phyloP scores from a whole-genome alignment of 2,888 invertebrate genomes.

The Phyto melanocephala region DNA sequence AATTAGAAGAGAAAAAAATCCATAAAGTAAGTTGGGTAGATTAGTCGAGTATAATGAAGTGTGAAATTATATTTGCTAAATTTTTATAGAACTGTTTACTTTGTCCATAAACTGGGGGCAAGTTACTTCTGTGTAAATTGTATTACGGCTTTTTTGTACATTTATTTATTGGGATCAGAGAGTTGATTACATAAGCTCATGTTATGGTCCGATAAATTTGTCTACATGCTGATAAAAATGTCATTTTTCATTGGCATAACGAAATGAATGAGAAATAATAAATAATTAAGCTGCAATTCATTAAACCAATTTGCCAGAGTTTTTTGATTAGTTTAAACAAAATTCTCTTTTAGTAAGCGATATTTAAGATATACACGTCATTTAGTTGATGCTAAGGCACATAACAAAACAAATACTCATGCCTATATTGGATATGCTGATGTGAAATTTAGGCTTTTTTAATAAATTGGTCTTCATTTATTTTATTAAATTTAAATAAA shows the following conservation, averaged over 20 bases:
- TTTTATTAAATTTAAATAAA: no score
- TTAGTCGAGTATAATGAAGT: slow-evolving; percentile 64
- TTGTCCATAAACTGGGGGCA: slow-evolving; percentile 19
- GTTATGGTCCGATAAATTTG: slow-evolving; percentile 60
- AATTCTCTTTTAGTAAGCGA: no score
- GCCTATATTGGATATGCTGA: no score
- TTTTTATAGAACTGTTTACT: slow-evolving; percentile 43
- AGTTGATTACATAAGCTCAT: slow-evolving; percentile 59
- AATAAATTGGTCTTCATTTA: no score
- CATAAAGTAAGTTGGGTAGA: slow-evolving; percentile 43
- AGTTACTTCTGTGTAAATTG: slow-evolving; percentile 34
- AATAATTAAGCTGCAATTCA: slow-evolving; percentile 34
- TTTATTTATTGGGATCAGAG: slow-evolving; percentile 55
- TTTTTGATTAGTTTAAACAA: neutral
- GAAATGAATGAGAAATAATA: slow-evolving; percentile 35
- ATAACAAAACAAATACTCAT: no score
- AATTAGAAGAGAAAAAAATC: neutral
- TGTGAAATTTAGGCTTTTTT: no score
- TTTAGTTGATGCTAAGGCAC: no score
- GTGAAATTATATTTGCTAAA: slow-evolving; percentile 64
- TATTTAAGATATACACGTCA: no score
- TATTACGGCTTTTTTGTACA: slow-evolving; percentile 7
- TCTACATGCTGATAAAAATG: slow-evolving; percentile 54
- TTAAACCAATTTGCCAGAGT: slow-evolving; percentile 22
- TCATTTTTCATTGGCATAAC: slow-evolving; percentile 48